Base-by-base conservation (phyloP, 2,113 vertebrate species). In the Ophthalmolycus amberensis region DNA sequence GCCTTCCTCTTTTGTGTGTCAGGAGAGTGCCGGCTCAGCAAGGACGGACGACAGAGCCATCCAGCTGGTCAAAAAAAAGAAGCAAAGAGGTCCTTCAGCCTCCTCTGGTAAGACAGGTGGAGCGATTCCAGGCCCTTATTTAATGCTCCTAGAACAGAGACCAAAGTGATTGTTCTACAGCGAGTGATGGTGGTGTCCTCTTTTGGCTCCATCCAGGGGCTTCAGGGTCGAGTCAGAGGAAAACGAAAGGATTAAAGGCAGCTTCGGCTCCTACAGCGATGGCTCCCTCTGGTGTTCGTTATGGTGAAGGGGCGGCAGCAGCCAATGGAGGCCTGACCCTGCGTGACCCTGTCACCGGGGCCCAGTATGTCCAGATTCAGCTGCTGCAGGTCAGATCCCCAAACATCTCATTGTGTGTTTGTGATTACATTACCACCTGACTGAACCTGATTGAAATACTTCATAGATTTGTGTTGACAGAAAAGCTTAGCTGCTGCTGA, bases 41-140 rank as follows among this genome's bases (percentile, higher is more conserved):
- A 95, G 98, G 93, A 99, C 98, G 4, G 98, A 99, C 93, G 98
- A 97, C 93, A 96, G 97, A 94, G 97, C 97, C 75, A 97, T 99
- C 91, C 98, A 99, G 87, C 93, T 99, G 83, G 97, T 96, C 87
- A 98, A 99, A 94, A 95, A 96, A 89, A 98, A 94, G 90, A 97
- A 98, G 81, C 97, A 95, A 91, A 95, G 95, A 86, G 92, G 88
- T 8, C 87, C 95, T 4, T 90, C 92, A 34, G 92, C 85, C 88
- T 90, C 89, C 38, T 85, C 94, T 88, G 97, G 97, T 98, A 92
- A 94, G 89, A 86, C 18, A 3, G 37, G 18, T 3, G 0, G 1
- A 12, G 29, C 16, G 0, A 1, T 27, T 9, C 20, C 5, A 25
- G 3, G 1, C 29, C 69, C 34, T 22, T 32, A n/a, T 76, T 62